These are phyloP conservation scores for Muscina levida DNA, from an alignment of 2,888 invertebrate genomes.

Conservation along the genomic window DNA sequence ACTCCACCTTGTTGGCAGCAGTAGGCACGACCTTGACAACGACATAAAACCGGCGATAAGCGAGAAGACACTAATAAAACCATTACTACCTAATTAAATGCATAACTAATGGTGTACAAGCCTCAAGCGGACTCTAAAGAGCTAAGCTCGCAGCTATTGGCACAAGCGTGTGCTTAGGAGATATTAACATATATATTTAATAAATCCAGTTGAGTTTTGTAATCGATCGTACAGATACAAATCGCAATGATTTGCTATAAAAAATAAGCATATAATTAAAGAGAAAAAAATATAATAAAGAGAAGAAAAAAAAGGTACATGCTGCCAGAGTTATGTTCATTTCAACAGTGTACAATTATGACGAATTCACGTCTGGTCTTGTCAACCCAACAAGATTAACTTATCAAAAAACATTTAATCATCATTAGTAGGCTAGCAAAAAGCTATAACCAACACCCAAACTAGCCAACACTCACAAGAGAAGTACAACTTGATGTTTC, in stretches of 20 bases:
- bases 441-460: too few relatives aligned
- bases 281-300: too few relatives aligned
- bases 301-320: too few relatives aligned
- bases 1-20: not conserved
- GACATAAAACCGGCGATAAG: not conserved
- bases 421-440: not conserved
- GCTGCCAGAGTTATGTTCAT: too few relatives aligned
- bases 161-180: not conserved
- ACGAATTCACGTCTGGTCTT: too few relatives aligned
- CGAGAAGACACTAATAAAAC: not conserved
- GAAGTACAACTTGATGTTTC: too few relatives aligned
- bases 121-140: too few relatives aligned
- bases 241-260: too few relatives aligned
- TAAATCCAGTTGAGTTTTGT: conserved; percentile 5
- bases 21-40: not conserved
- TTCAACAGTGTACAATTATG: too few relatives aligned
- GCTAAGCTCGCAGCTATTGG: not conserved
- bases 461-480: too few relatives aligned
- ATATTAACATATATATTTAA: conserved; percentile 26
- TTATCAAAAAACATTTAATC: conserved; percentile 7
- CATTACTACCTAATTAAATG: not conserved
- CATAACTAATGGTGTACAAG: too few relatives aligned
- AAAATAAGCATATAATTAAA: too few relatives aligned
- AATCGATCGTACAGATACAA: not conserved
- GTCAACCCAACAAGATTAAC: not conserved